Evolutionary conservation across 1,140 invertebrate species (phyloP), one percentile per base, ranked within the genome.

Genomic region (fruit fly (Drosophila melanogaster)): DNA sequence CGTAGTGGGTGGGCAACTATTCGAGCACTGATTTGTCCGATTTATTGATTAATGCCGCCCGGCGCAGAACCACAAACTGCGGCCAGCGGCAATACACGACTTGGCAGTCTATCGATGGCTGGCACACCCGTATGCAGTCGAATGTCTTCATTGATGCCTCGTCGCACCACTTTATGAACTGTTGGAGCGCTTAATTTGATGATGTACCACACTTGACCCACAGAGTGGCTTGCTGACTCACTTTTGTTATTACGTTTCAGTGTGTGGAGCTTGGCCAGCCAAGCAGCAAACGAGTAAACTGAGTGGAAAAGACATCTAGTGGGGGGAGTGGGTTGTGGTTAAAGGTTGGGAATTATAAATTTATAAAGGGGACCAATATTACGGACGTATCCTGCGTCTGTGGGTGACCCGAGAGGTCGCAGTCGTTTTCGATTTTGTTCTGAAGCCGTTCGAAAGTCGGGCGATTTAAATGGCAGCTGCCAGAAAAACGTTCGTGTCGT

Each of bases 121-220:
- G 22, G 30, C 43, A 12, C 10, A n/a, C 30, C 37, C 11, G 19
- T 44, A 37, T 41, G 62, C 59, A 50, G 65, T 60, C 54, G 60
- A 60, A 69, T 77, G 77, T 67, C 81, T 81, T 67, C 44, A 73
- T 74, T 51, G 66, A 47, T 49, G 66, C 50, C 77, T 60, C 35
- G 44, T 56, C 60, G 60, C 80, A 85, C 62, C 80, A 79, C 67
- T 85, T 81, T 80, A 78, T 62, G 51, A 44, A 57, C 78, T 65
- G 85, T 50, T 86, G 73, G 54, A 62, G 78, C 81, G 81, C 47
- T 81, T 86, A 86, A 85, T 85, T 86, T 85, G 81, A 81, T 85
- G 78, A 70, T 62, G 74, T 81, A 74, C 81, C 66, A 81, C 77
- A 81, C 69, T 72, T 78, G 67, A 65, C 66, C 61, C 69, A 40